Evolutionary conservation across 2,888 invertebrate species (phyloP), one percentile per base, ranked within the genome.

Genomic region (Omphaloscelis lunosa): DNA sequence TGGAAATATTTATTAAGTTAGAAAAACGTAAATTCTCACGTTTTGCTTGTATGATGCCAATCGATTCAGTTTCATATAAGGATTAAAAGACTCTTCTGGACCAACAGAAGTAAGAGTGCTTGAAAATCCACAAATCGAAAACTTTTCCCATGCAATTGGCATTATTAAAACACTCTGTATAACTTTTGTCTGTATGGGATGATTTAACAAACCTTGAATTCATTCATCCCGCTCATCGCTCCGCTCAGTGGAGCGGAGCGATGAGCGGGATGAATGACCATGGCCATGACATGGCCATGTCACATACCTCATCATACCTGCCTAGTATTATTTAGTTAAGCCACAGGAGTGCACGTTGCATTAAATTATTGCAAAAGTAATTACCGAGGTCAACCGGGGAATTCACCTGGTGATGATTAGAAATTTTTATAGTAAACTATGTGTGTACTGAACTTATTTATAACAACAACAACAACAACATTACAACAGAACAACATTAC

Each of bases 341-440:
- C 63, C 58, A n/a, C 59, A 29, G 59, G 41, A 58, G 69, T 79
- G 65, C 80, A 70, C 51, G 41, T 58, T 79, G 84, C 72, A 81
- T 69, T 79, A 84, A 79, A 82, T 84, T 71, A 84, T 84, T 84
- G 70, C 34, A n/a, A 58, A 79, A 79, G 69, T 72, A 82, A 82
- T 82, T 84, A 82, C 70, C 0, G 8, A 41, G 34, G 29, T 62
- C 48, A 48, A 5, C 77, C 11, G 23, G 80, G 73, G 80, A 71
- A 73, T 73, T 58, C 17, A 67, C 27, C 20, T 51, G 27, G 62
- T 9, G 39, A 70, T 70, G 51, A 70, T 70, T 79, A 67, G 48
- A 78, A 45, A 59, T 41, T 63, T 59, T 70, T 2, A 62, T 58
- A 20, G 12, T 45, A 51, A 23, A 66, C 75, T 27, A 17, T 67